phyloP scores from a whole-genome alignment of 1,140 invertebrate species.

The Aphidius ervi region DNA sequence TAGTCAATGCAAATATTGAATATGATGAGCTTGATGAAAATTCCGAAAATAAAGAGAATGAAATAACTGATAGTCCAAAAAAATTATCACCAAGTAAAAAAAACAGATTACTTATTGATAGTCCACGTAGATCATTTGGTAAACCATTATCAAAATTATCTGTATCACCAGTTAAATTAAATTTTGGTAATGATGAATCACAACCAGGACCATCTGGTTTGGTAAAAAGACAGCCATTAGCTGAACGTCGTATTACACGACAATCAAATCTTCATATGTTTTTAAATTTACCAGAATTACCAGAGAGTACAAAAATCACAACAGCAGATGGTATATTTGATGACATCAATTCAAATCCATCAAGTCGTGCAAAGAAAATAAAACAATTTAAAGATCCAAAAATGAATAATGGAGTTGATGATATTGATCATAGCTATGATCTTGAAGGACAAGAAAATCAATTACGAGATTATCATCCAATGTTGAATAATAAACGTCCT shows the following conservation, averaged over 20 bases:
- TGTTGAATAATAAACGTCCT: no score
- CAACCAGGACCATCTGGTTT: slow-evolving; percentile 28
- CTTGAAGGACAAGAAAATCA: no score
- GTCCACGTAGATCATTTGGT: not conserved
- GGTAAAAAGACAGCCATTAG: slow-evolving; percentile 8
- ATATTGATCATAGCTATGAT: no score
- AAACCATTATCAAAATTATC: not conserved
- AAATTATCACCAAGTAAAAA: slow-evolving; percentile 19
- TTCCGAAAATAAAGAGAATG: slow-evolving; percentile 24
- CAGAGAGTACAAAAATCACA: slow-evolving; percentile 29
- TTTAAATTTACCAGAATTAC: slow-evolving; percentile 35
- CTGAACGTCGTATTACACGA: slow-evolving; percentile 22
- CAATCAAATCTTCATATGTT: slow-evolving; percentile 40
- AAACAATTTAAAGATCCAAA: not conserved
- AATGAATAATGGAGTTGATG: no score
- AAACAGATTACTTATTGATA: not conserved
- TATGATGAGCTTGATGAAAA: slow-evolving; percentile 5
- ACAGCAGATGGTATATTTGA: slow-evolving; percentile 38
- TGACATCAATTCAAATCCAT: slow-evolving; percentile 27
- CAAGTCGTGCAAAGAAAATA: not conserved
- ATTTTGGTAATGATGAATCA: not conserved
- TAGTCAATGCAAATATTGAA: not conserved
- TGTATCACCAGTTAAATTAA: not conserved
- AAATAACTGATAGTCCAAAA: slow-evolving; percentile 12
- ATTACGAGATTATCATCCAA: no score